Base-by-base conservation (phyloP, 2,113 vertebrate genomes). In the Strigops habroptila region DNA sequence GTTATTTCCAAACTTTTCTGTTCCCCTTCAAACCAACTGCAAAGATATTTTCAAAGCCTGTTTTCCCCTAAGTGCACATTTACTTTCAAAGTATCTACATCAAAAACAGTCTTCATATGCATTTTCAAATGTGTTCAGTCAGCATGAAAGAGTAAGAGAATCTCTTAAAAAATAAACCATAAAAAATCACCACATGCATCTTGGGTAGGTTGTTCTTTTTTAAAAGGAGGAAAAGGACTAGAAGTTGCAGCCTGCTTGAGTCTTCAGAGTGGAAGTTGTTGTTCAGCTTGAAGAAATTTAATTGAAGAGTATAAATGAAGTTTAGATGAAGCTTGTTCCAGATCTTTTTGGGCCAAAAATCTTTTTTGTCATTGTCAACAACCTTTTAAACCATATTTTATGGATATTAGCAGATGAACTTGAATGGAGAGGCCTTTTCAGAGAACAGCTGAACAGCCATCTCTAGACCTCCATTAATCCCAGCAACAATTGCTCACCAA, bases 111-210 rank as follows among this genome's bases (percentile, higher is more conserved):
- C 78, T 93, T 89, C 69, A 82, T 79, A 79, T 82, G 79, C 55
- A 95, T 95, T 95, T 96, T 87, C 65, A 55, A 79, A 95, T 93
- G 41, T 87, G 69, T 94, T 90, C 81, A 86, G 64, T 91, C 77
- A 89, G 69, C 84, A 89, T 94, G 84, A 96, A 94, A 91, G 87
- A 55, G 83, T 44, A 25, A 82, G 33, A 87, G 39, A 80, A 79
- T 68, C 41, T 86, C 83, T 73, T 51, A 48, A 87, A 86, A 79
- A 88, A 75, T 71, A 90, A 84, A 43, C 27, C 18, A 10, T 59
- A 62, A 82, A 82, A 92, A 79, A 74, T 89, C 73, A 81, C 28
- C 55, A 79, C 52, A 52, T 64, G 30, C 35, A 78, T 85, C 46
- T 89, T 31, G 70, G 77, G 30, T 88, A 86, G 23, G 51, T 35